Evolutionary conservation across 2,888 invertebrate genomes (phyloP).

Genomic region (Tiliacea aurago): DNA sequence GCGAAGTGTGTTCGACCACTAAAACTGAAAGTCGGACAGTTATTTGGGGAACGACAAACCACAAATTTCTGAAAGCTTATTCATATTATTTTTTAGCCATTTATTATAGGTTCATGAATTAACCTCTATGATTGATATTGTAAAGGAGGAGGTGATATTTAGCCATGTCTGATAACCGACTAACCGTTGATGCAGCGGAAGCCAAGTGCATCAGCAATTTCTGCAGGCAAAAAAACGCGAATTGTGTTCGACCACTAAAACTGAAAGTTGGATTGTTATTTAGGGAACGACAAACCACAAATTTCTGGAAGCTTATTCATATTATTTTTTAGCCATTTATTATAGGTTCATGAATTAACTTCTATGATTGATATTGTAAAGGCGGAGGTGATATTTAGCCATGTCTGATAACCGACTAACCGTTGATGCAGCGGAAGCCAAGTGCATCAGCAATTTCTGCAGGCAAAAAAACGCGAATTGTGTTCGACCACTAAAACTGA

Average conservation of each 20-base stretch:
- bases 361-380: neutral
- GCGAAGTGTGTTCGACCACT: neutral
- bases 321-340: neutral
- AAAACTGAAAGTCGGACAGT: slow-evolving; percentile 1
- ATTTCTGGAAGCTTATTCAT: neutral
- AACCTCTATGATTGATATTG: neutral
- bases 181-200: neutral
- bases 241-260: neutral
- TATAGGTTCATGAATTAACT: neutral
- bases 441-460: slow-evolving; percentile 10
- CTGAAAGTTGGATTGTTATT: neutral
- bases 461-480: neutral
- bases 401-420: neutral
- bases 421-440: neutral
- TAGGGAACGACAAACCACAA: neutral
- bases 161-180: neutral
- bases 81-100: neutral
- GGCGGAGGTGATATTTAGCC: neutral
- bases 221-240: neutral
- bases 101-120: neutral
- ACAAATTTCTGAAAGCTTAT: neutral
- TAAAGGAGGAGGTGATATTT: neutral
- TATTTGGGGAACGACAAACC: neutral
- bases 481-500: neutral
- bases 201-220: slow-evolving; percentile 11